Evolutionary conservation across 2,797 vertebrate genomes (phyloP).

Genomic region (Nannoperca australis): DNA sequence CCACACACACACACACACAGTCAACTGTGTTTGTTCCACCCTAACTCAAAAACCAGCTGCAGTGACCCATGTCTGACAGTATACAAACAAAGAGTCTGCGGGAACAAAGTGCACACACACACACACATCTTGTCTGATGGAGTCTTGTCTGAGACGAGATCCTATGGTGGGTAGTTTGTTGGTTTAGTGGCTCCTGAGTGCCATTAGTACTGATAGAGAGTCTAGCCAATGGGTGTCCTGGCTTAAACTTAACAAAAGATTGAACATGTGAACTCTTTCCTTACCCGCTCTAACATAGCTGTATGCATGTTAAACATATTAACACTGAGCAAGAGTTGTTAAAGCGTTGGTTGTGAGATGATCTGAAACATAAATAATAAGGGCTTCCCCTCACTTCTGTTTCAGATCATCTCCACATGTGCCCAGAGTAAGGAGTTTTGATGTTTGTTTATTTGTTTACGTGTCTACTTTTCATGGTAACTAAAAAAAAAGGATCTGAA

Average conservation of each 20-base stretch:
- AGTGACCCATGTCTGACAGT: slow-evolving; percentile 79
- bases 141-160: slow-evolving; percentile 58
- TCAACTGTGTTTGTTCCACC: slow-evolving; percentile 66
- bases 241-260: slow-evolving; percentile 57
- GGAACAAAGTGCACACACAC: slow-evolving; percentile 51
- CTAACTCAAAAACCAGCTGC: slow-evolving; percentile 78
- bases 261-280: slow-evolving; percentile 44
- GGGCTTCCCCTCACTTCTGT: slow-evolving; percentile 45
- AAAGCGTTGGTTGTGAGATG: slow-evolving; percentile 34
- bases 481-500: slow-evolving; percentile 40
- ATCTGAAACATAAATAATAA: slow-evolving; percentile 43
- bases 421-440: slow-evolving; percentile 26
- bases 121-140: slow-evolving; percentile 63
- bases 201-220: slow-evolving; percentile 72
- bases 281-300: slow-evolving; percentile 11
- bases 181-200: slow-evolving; percentile 78
- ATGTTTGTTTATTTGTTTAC: slow-evolving; percentile 59
- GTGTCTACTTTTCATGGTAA: slow-evolving; percentile 57
- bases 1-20: slow-evolving; percentile 46
- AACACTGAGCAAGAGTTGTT: slow-evolving; percentile 28
- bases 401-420: slow-evolving; percentile 62
- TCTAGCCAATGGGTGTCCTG: slow-evolving; percentile 45
- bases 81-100: slow-evolving; percentile 76
- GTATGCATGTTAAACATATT: slow-evolving; percentile 33
- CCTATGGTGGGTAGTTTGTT: slow-evolving; percentile 74